Percentiles rank a stretch among this genome's conserved stretches.
Conservation (phyloP, 2,888 invertebrate species). For the Polyploca ridens region DNA sequence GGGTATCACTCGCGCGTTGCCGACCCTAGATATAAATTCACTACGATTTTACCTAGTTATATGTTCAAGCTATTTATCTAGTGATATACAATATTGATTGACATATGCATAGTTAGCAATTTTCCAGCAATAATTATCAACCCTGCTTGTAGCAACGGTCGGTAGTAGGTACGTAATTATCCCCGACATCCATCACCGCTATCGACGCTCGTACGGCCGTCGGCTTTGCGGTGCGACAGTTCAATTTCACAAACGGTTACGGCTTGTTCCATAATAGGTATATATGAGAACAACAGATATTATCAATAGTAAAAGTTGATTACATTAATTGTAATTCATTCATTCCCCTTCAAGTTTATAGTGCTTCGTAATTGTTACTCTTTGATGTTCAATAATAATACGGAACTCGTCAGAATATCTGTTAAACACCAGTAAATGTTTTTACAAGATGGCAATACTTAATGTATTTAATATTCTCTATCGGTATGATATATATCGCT, state of each 20-base stretch:
- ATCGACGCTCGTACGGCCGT: constrained; percentile 34
- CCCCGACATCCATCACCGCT: constrained; percentile 51
- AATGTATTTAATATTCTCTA: too few relatives aligned
- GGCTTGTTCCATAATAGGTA: neutral
- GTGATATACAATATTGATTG: too few relatives aligned
- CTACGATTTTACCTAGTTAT: too few relatives aligned
- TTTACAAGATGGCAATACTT: too few relatives aligned
- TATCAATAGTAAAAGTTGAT: neutral
- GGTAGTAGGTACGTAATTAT: constrained; percentile 39
- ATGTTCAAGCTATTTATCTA: too few relatives aligned
- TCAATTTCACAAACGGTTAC: constrained; percentile 27
- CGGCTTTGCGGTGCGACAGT: constrained; percentile 33
- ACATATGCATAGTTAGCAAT: neutral
- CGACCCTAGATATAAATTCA: too few relatives aligned
- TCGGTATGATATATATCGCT: too few relatives aligned
- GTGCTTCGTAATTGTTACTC: too few relatives aligned
- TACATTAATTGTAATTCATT: neutral
- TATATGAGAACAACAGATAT: neutral
- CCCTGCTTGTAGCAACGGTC: constrained; percentile 23
- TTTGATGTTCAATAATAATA: neutral
- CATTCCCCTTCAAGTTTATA: neutral
- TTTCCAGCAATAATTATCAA: constrained; percentile 2
- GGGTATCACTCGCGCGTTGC: too few relatives aligned
- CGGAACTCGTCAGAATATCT: too few relatives aligned
- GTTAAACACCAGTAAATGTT: too few relatives aligned